A percentile compares a stretch with the other conserved stretches of the same genome.
Conservation (phyloP, 2,797 vertebrate genomes). For the Sebastes aleutianus region DNA sequence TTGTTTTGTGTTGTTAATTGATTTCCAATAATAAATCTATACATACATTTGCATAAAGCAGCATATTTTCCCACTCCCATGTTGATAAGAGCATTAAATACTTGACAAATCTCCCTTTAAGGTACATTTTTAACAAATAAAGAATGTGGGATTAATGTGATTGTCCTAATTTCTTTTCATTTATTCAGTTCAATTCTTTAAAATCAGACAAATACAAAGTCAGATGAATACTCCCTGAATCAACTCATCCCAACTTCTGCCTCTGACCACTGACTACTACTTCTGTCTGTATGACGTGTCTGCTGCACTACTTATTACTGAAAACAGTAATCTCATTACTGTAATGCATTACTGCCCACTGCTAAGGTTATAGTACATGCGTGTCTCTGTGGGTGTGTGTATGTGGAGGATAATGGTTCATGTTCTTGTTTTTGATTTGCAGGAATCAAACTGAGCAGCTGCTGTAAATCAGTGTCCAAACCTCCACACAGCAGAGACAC, state of each 20-base stretch:
- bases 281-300: not conserved
- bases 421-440: constrained; percentile 49
- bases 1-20: too few species aligned
- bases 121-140: too few species aligned
- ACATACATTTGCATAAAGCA: too few species aligned
- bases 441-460: constrained; percentile 52
- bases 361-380: not conserved
- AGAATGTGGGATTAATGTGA: too few species aligned
- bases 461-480: constrained; percentile 41
- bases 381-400: not conserved
- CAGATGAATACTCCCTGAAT: not conserved
- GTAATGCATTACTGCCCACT: not conserved
- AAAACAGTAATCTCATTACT: constrained; percentile 11
- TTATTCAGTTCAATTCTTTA: not conserved
- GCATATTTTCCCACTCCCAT: too few species aligned
- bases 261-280: not conserved
- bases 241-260: not conserved
- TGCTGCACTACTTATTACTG: not conserved
- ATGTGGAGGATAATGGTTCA: not conserved
- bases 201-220: not conserved
- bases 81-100: too few species aligned
- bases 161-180: too few species aligned
- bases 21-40: too few species aligned
- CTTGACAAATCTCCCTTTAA: too few species aligned
- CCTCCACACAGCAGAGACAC: constrained; percentile 27